Percentiles rank a stretch among this genome's conserved stretches.
These are phyloP conservation scores for Dinothrombium tinctorium DNA, from an alignment of 1,140 invertebrate genomes.

Conservation along the genomic window DNA sequence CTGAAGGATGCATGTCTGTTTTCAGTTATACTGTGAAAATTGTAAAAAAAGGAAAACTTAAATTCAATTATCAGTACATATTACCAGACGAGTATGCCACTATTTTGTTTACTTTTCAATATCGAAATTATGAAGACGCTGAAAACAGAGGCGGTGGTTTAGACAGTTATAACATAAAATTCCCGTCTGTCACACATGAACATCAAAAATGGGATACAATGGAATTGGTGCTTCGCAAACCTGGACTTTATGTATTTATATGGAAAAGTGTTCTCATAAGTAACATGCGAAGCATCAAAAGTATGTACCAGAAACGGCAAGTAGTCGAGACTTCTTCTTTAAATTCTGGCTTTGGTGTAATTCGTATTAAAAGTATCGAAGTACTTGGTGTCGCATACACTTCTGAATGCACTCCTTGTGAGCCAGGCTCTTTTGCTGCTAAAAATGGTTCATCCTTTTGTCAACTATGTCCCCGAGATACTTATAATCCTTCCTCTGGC, in stretches of 20 bases:
- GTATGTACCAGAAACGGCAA: no score
- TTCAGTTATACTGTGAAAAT: constrained; percentile 26
- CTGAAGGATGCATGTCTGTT: constrained; percentile 1
- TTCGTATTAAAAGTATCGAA: constrained; percentile 5
- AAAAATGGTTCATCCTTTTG: constrained; percentile 25
- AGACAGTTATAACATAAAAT: neutral
- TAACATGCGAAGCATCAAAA: no score
- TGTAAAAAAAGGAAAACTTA: constrained; percentile 26
- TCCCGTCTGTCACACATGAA: constrained; percentile 2
- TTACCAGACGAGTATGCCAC: constrained; percentile 3
- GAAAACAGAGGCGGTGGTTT: neutral
- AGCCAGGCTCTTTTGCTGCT: constrained; percentile 26
- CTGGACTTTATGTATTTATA: constrained; percentile 7
- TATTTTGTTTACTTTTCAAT: constrained; percentile 8
- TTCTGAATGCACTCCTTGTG: constrained; percentile 31
- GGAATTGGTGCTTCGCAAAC: neutral
- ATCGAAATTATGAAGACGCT: constrained; percentile 5
- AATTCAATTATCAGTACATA: constrained; percentile 28
- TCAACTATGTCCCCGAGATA: constrained; percentile 24
- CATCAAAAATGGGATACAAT: constrained; percentile 6
- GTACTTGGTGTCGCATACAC: constrained; percentile 31
- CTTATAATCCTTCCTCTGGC: constrained; percentile 23
- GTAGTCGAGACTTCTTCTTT: no score
- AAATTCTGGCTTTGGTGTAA: constrained; percentile 2
- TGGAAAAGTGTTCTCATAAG: constrained; percentile 3